Percentiles rank a stretch among this genome's conserved stretches.
Evolutionary conservation across 1,140 invertebrate genomes (phyloP).

Genomic region (Drosophila willistoni): DNA sequence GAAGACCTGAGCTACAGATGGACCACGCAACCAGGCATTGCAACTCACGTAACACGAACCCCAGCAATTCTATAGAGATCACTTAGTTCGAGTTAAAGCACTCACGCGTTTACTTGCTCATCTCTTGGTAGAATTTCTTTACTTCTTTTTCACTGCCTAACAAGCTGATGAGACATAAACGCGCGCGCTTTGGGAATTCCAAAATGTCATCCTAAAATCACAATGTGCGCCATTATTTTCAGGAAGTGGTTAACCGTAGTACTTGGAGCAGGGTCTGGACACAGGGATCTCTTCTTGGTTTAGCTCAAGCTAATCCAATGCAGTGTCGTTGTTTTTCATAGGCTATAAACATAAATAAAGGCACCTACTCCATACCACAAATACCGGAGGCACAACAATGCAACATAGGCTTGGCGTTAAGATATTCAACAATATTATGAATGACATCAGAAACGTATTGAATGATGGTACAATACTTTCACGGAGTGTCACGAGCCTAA

Average conservation of each 20-base stretch:
- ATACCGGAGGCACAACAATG: constrained; percentile 50
- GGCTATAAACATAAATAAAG: constrained; percentile 82
- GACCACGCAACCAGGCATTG: not conserved
- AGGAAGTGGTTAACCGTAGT: constrained; percentile 27
- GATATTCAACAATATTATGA: constrained; percentile 50
- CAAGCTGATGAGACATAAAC: constrained; percentile 82
- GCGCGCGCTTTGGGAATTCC: constrained; percentile 82
- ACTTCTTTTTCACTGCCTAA: constrained; percentile 56
- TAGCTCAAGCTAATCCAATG: constrained; percentile 65
- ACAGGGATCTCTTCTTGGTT: not conserved
- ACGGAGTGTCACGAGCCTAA: constrained; percentile 3
- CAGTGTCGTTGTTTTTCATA: constrained; percentile 74
- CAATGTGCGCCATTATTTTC: constrained; percentile 81
- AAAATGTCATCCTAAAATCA: constrained; percentile 81
- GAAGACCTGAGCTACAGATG: constrained; percentile 13
- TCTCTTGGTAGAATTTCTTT: not conserved
- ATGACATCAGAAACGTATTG: constrained; percentile 38
- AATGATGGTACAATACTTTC: constrained; percentile 59
- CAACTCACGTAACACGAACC: not conserved
- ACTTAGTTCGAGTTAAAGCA: not conserved
- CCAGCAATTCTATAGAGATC: not conserved
- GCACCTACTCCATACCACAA: constrained; percentile 69
- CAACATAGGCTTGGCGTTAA: constrained; percentile 1
- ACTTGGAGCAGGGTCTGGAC: constrained; percentile 46
- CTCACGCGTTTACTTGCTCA: not conserved